Evolutionary conservation across 2,113 vertebrate genomes (phyloP).

Genomic region (Orcinus orca): DNA sequence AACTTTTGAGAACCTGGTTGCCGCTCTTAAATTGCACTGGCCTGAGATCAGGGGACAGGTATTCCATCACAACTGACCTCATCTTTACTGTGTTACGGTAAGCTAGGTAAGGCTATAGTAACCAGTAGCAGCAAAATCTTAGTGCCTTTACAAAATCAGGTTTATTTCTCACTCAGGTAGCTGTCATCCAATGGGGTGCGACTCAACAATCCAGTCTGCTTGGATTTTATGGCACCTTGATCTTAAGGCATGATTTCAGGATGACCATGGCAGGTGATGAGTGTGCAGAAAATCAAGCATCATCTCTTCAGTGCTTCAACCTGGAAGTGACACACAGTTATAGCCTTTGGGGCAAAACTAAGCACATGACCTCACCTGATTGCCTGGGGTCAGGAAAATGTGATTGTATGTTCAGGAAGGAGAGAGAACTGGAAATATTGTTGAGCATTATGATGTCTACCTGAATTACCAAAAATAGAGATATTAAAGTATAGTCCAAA

Average conservation of each 20-base stretch:
- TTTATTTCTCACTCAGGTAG: background rate
- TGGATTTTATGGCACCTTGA: background rate
- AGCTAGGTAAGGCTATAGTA: background rate
- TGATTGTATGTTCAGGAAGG: background rate
- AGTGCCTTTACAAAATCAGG: background rate
- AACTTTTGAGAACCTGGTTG: background rate
- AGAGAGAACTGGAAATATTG: background rate
- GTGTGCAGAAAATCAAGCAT: background rate
- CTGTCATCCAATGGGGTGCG: background rate
- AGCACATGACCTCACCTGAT: background rate
- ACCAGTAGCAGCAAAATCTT: background rate
- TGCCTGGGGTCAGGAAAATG: background rate
- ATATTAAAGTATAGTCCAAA: constrained; percentile 3
- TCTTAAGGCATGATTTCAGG: background rate
- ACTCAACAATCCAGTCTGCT: background rate
- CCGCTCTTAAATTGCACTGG: background rate
- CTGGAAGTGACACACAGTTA: background rate
- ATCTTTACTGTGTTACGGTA: background rate
- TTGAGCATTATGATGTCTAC: background rate
- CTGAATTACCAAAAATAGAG: background rate
- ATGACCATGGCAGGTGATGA: background rate
- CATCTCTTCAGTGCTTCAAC: background rate
- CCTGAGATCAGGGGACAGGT: background rate
- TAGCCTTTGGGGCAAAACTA: background rate
- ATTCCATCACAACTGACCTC: background rate